Evolutionary conservation across 2,888 invertebrate species (phyloP).

Genomic region (Agrilus biguttatus): DNA sequence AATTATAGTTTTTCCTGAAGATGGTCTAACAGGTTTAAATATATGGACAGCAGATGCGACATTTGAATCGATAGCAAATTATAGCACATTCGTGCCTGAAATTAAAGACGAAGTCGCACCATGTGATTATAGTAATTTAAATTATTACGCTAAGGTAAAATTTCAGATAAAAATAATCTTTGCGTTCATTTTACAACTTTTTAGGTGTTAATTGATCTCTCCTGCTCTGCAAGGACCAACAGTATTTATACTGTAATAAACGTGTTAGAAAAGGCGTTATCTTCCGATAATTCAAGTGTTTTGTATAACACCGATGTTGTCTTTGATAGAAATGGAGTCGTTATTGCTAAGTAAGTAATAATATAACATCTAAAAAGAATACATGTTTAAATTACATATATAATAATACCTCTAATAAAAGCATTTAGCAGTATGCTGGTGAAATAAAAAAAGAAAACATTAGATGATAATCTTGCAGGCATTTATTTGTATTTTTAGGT

Average conservation of each 20-base stretch:
- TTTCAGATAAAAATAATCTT: not conserved
- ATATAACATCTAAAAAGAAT: too few species aligned
- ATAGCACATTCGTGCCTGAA: conserved; percentile 9
- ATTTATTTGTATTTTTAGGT: conserved; percentile 13
- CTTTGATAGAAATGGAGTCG: conserved; percentile 53
- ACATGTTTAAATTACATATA: too few species aligned
- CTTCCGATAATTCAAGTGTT: conserved; percentile 21
- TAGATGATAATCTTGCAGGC: too few species aligned
- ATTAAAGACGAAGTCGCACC: conserved; percentile 5
- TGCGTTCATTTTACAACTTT: not conserved
- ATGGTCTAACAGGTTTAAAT: conserved; percentile 6
- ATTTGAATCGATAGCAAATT: not conserved
- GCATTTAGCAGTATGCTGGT: too few species aligned
- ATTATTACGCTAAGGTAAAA: conserved; percentile 5
- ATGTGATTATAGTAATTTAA: conserved; percentile 4
- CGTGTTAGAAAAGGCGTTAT: conserved; percentile 45
- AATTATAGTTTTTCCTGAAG: conserved; percentile 9
- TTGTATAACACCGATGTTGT: conserved; percentile 68
- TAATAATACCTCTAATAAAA: too few species aligned
- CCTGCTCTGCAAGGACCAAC: conserved; percentile 42
- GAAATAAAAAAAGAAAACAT: too few species aligned
- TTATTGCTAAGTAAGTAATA: conserved; percentile 48
- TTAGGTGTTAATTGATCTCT: conserved; percentile 22
- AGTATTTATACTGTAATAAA: conserved; percentile 58
- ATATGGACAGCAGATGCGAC: not conserved